phyloP scores from a whole-genome alignment of 2,888 invertebrate species.

The Athalia cordata region DNA sequence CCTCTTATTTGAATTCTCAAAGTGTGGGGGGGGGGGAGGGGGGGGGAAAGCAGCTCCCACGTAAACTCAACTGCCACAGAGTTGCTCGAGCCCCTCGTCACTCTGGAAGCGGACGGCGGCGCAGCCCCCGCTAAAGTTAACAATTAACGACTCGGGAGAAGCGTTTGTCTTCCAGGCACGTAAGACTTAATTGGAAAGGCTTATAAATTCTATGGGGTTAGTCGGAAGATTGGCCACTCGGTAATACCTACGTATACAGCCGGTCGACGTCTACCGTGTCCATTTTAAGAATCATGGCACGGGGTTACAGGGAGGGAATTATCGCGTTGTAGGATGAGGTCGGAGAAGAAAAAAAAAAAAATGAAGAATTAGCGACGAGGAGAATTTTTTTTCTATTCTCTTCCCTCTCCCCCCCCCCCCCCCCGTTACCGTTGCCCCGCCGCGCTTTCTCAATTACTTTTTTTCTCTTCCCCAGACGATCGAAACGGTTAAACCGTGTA shows the following conservation, averaged over 20 bases:
- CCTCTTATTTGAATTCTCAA: constrained; percentile 18
- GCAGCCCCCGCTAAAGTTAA: constrained; percentile 24
- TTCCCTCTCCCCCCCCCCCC: too few relatives aligned
- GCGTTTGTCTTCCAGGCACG: constrained; percentile 43
- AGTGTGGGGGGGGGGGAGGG: background rate
- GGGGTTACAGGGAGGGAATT: too few relatives aligned
- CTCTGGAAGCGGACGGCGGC: constrained; percentile 4
- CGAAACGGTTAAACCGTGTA: too few relatives aligned
- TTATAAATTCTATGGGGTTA: constrained; percentile 36
- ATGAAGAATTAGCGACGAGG: too few relatives aligned
- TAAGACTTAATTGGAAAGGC: constrained; percentile 41
- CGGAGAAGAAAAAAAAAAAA: too few relatives aligned
- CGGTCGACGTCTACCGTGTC: too few relatives aligned
- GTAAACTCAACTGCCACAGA: constrained; percentile 25
- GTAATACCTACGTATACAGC: constrained; percentile 4
- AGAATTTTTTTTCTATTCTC: too few relatives aligned
- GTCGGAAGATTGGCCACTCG: constrained; percentile 7
- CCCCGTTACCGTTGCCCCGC: too few relatives aligned
- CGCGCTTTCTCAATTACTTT: too few relatives aligned
- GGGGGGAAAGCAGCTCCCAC: background rate
- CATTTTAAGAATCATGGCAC: too few relatives aligned
- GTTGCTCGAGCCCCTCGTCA: constrained; percentile 33
- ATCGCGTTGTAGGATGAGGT: too few relatives aligned
- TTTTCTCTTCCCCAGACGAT: too few relatives aligned
- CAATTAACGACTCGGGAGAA: constrained; percentile 37